Conservation (phyloP, 2,113 vertebrate genomes). For the Marmota flaviventris region DNA sequence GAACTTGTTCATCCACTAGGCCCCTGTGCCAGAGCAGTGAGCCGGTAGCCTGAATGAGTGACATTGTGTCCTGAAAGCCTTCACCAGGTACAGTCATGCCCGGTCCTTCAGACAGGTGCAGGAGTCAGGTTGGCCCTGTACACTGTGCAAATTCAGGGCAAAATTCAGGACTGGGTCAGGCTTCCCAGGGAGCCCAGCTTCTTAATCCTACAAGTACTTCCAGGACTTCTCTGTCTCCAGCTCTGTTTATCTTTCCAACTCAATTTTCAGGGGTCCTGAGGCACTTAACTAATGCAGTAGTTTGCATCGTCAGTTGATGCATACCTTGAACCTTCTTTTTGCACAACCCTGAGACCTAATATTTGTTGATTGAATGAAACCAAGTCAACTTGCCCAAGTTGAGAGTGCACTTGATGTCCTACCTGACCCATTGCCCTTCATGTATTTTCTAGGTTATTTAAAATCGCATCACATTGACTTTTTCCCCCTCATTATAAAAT, state of each 20-base stretch:
- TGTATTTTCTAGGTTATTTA: not conserved
- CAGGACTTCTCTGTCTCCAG: not conserved
- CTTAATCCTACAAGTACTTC: not conserved
- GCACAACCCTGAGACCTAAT: not conserved
- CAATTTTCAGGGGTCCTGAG: not conserved
- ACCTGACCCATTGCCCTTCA: not conserved
- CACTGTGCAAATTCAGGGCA: no score
- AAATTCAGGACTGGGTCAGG: not conserved
- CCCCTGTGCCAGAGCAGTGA: rapidly evolving
- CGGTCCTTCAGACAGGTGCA: no score
- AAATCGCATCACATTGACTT: not conserved
- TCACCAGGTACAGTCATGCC: not conserved
- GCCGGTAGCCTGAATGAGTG: not conserved
- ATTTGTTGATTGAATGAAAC: not conserved
- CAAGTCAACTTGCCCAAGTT: not conserved
- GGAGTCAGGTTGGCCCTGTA: not conserved
- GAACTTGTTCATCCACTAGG: not conserved
- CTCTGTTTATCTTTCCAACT: not conserved
- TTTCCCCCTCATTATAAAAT: not conserved
- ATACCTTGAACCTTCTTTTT: not conserved
- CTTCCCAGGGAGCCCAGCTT: not conserved
- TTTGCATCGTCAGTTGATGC: not conserved
- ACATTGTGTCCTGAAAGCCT: not conserved
- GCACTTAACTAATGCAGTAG: rapidly evolving
- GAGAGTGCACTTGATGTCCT: not conserved